Percentiles rank a stretch among this genome's conserved stretches.
These are phyloP conservation scores for Empidonax alnorum DNA, from an alignment of 2,113 vertebrate species.

Conservation along the genomic window DNA sequence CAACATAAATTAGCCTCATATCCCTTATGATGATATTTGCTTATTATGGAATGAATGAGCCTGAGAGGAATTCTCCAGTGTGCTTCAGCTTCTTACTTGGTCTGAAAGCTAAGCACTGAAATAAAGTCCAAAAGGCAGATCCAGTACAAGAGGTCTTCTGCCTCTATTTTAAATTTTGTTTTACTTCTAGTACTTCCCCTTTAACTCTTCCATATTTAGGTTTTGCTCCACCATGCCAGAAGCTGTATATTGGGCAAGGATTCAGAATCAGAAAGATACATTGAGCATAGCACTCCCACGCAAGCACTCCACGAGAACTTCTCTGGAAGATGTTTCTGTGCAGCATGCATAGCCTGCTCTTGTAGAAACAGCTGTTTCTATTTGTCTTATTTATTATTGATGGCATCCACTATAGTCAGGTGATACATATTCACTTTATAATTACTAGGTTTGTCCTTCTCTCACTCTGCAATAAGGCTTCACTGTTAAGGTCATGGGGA, in stretches of 20 bases:
- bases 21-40: neutral
- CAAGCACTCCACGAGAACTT: neutral
- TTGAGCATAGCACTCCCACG: neutral
- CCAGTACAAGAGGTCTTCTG: neutral
- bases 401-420: neutral
- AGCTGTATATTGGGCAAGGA: neutral
- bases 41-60: neutral
- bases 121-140: neutral
- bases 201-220: neutral
- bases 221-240: neutral
- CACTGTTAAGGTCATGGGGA: neutral
- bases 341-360: neutral
- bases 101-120: neutral
- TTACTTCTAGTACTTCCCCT: neutral
- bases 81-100: neutral
- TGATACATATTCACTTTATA: neutral
- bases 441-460: neutral
- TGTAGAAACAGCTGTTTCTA: neutral
- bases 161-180: neutral
- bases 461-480: neutral
- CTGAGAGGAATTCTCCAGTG: neutral
- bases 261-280: neutral
- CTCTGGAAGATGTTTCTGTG: neutral
- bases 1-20: neutral
- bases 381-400: neutral